phyloP scores from a whole-genome alignment of 1,140 invertebrate species.

The Lordiphosa stackelbergi region DNA sequence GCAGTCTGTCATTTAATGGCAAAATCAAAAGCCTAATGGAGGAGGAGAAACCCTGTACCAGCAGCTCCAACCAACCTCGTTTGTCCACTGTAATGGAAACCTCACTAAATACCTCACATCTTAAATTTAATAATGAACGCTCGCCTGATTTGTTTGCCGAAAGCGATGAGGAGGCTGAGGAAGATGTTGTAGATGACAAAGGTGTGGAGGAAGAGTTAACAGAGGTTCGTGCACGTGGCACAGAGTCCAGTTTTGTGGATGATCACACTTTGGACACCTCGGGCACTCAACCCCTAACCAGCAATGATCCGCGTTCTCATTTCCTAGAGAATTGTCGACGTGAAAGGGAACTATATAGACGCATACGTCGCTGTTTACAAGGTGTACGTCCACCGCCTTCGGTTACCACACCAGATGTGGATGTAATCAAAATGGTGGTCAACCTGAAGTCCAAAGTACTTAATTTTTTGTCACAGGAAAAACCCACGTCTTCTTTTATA shows the following conservation, averaged over 20 bases:
- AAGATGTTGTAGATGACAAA: conserved; percentile 36
- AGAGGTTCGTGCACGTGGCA: conserved; percentile 38
- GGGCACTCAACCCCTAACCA: conserved; percentile 25
- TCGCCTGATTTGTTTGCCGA: conserved; percentile 74
- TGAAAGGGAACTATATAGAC: conserved; percentile 57
- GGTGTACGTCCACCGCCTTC: conserved; percentile 82
- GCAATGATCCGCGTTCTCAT: conserved; percentile 40
- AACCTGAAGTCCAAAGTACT: conserved; percentile 78
- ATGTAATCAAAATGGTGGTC: conserved; percentile 75
- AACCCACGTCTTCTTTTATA: neutral
- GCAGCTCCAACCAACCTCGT: conserved; percentile 9
- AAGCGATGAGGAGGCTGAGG: conserved; percentile 59
- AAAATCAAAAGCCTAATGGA: conserved; percentile 66
- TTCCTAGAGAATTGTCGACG: conserved; percentile 66
- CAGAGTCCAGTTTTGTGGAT: conserved; percentile 67
- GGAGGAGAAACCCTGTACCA: conserved; percentile 15
- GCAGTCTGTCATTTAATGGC: conserved; percentile 63
- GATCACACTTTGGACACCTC: conserved; percentile 52
- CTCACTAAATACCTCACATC: conserved; percentile 34
- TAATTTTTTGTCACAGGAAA: conserved; percentile 36
- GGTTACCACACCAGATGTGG: conserved; percentile 79
- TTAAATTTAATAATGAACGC: conserved; percentile 60
- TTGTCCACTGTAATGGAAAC: conserved; percentile 27
- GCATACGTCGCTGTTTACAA: conserved; percentile 73
- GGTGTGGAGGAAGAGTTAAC: conserved; percentile 33